Percentiles rank a stretch among this genome's conserved stretches.
phyloP scores from a whole-genome alignment of 2,113 vertebrate species.

The Muntiacus reevesi region DNA sequence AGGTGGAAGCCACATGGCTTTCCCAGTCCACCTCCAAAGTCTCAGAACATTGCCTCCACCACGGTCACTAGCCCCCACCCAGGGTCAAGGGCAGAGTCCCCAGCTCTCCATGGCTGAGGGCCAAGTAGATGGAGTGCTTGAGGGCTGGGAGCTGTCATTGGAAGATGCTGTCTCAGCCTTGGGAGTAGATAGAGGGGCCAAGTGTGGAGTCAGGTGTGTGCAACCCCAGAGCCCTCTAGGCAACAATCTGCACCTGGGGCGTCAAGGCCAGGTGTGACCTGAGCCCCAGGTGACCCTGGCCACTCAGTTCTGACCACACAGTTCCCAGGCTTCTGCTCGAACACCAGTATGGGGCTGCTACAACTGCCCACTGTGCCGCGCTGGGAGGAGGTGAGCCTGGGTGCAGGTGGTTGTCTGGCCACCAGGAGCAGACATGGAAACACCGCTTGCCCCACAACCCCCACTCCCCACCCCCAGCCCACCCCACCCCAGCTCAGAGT shows the following conservation, averaged over 20 bases:
- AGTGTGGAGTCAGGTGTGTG: background rate
- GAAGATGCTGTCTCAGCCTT: fast-evolving
- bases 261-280: background rate
- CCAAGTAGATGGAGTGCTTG: background rate
- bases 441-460: background rate
- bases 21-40: background rate
- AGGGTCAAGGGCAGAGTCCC: background rate
- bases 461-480: background rate
- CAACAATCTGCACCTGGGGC: background rate
- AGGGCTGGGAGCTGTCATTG: background rate
- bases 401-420: too few species aligned
- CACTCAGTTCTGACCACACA: background rate
- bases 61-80: background rate
- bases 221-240: background rate
- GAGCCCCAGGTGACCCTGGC: background rate
- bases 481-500: background rate
- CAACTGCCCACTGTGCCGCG: background rate
- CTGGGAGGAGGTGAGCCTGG: background rate
- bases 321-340: background rate
- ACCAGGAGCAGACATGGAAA: background rate
- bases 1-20: background rate
- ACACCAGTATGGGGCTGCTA: background rate
- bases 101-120: background rate
- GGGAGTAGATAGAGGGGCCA: background rate
- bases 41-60: background rate